Percentiles rank a stretch among this genome's conserved stretches.
Conservation (phyloP, 2,797 vertebrate species). For the Tapera naevia region DNA sequence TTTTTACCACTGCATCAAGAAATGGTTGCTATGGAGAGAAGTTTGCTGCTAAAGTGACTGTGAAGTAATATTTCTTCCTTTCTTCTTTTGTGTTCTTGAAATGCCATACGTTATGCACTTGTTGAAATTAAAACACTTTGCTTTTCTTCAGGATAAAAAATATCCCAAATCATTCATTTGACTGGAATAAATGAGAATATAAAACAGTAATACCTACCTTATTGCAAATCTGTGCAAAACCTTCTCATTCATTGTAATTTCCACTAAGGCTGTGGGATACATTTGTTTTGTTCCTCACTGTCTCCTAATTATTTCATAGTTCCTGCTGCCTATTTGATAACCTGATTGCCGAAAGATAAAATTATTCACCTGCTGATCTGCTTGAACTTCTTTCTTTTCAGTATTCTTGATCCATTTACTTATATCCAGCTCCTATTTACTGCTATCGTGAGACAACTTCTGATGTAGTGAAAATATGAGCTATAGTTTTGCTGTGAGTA, state of each 20-base stretch:
- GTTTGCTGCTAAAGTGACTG: neutral
- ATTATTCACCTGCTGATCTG: neutral
- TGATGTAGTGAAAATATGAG: neutral
- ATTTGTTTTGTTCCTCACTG: neutral
- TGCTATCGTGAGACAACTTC: neutral
- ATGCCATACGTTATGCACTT: neutral
- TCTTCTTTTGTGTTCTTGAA: neutral
- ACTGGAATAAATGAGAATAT: neutral
- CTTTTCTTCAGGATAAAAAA: neutral
- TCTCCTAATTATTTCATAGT: neutral
- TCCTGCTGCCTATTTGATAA: neutral
- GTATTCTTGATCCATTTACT: slow-evolving; percentile 3
- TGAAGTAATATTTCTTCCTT: neutral
- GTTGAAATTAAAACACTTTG: neutral
- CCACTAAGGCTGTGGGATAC: neutral
- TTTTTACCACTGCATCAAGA: neutral
- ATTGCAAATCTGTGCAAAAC: neutral
- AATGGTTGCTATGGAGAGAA: slow-evolving; percentile 4
- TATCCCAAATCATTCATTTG: neutral
- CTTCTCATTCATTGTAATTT: neutral
- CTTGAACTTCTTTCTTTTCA: neutral
- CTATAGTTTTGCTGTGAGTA: neutral
- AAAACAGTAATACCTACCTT: neutral
- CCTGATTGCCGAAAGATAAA: neutral
- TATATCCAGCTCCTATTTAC: neutral